phyloP scores from a whole-genome alignment of 2,113 vertebrate species.

The Agelaius tricolor region DNA sequence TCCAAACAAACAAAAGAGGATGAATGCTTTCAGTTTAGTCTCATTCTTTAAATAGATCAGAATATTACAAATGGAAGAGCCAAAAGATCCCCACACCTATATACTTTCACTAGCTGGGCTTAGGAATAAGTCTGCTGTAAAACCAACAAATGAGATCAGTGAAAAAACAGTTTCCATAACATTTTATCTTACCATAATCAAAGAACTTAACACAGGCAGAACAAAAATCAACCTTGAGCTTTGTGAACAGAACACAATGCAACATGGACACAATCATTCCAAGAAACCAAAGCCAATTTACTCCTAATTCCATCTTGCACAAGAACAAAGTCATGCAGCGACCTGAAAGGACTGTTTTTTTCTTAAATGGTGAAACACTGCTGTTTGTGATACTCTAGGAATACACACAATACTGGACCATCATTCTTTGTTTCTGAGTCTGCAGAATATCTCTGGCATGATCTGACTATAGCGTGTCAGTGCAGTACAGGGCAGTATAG shows the following conservation, averaged over 20 bases:
- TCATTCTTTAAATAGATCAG: neutral
- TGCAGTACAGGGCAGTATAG: neutral
- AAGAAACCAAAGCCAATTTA: slow-evolving; percentile 33
- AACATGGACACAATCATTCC: neutral
- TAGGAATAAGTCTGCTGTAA: neutral
- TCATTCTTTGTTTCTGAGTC: neutral
- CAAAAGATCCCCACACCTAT: neutral
- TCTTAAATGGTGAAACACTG: neutral
- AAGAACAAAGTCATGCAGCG: neutral
- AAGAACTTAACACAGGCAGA: neutral
- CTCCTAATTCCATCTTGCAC: slow-evolving; percentile 11
- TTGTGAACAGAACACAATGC: neutral
- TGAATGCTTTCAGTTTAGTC: neutral
- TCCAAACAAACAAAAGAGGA: neutral
- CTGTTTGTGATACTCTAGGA: neutral
- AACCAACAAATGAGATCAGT: neutral
- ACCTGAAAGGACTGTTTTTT: neutral
- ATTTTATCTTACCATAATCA: neutral
- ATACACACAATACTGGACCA: neutral
- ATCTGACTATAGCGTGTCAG: neutral
- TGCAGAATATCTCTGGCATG: neutral
- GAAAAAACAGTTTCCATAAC: neutral
- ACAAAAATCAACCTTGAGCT: slow-evolving; percentile 33
- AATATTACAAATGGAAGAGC: neutral
- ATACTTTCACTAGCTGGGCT: neutral